Evolutionary conservation across 64 coral and sea anemone species (phyloP), one percentile per base, ranked within the genome.

Genomic region (Pocillopora verrucosa): DNA sequence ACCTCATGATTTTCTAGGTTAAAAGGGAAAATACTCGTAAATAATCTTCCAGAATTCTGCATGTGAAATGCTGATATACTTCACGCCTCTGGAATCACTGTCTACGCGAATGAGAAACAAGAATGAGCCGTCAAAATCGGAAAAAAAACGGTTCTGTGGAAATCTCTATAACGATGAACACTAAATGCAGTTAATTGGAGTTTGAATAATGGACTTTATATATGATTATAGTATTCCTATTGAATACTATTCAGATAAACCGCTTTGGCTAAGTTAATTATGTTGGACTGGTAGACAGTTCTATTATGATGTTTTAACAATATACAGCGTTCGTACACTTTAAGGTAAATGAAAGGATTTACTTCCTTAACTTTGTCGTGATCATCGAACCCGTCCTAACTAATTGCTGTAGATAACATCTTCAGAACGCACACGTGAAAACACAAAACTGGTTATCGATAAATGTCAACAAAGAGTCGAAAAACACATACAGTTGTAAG

Each of bases 401-500:
- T 70, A 24, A 10, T 70, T 22, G 17, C 24, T 85, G 3, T 20
- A 57, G 63, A 85, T 72, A 73, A 41, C 20, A 85, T 16, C 61
- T 72, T 51, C 16, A 69, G 24, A 25, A 72, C 41, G 78, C 34
- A 19, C 79, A 63, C 11, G 25, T 62, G 62, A 85, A 85, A 37
- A 41, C n/a, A 57, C 22, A 85, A 72, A 72, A 72, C 36, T 57
- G 41, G 68, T 72, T 85, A 67, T 56, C 65, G 63, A 56, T 70
- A 56, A 77, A 57, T 85, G 19, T 51, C 64, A 70, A 85, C 61
- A 72, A 85, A 61, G 56, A 85, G 38, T 34, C 37, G 17, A 4
- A 68, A 57, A 51, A 85, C n/a, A 72, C 65, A 85, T 45, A 51
- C 38, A 85, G 69, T 72, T 85, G 17, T 16, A 85, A 85, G 82